phyloP scores from a whole-genome alignment of 2,888 invertebrate species.

The Agrochola lota region DNA sequence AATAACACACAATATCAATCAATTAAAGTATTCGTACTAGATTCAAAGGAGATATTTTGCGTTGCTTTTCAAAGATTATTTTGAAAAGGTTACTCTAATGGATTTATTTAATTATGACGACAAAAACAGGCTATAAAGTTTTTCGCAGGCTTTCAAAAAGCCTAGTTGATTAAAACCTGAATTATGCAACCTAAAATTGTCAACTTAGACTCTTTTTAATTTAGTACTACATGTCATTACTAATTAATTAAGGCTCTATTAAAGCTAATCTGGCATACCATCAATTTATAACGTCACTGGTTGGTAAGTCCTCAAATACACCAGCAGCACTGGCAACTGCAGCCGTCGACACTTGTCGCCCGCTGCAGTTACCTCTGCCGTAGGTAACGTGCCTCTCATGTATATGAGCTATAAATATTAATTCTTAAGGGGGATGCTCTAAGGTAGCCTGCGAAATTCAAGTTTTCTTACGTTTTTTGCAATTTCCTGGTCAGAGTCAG shows the following conservation, averaged over 20 bases:
- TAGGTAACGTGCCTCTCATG: too few species aligned
- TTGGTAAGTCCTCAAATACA: too few species aligned
- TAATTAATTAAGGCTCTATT: slow-evolving; percentile 11
- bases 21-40: slow-evolving; percentile 5
- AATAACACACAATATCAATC: slow-evolving; percentile 23
- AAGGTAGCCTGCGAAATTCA: too few species aligned
- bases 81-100: slow-evolving; percentile 10
- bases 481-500: too few species aligned
- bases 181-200: slow-evolving; percentile 18
- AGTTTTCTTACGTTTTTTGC: too few species aligned
- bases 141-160: not conserved
- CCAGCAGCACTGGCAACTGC: too few species aligned
- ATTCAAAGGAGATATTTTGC: not conserved
- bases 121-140: not conserved
- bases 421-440: too few species aligned
- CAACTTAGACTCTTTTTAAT: slow-evolving; percentile 1
- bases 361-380: too few species aligned
- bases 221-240: slow-evolving; percentile 6
- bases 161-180: slow-evolving; percentile 3
- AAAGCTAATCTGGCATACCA: not conserved
- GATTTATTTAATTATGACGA: slow-evolving; percentile 20
- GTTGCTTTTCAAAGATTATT: slow-evolving; percentile 1
- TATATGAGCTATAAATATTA: too few species aligned
- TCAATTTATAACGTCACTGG: not conserved
- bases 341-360: too few species aligned